phyloP scores from a whole-genome alignment of 2,113 vertebrate genomes.

The Chaetops frenatus region DNA sequence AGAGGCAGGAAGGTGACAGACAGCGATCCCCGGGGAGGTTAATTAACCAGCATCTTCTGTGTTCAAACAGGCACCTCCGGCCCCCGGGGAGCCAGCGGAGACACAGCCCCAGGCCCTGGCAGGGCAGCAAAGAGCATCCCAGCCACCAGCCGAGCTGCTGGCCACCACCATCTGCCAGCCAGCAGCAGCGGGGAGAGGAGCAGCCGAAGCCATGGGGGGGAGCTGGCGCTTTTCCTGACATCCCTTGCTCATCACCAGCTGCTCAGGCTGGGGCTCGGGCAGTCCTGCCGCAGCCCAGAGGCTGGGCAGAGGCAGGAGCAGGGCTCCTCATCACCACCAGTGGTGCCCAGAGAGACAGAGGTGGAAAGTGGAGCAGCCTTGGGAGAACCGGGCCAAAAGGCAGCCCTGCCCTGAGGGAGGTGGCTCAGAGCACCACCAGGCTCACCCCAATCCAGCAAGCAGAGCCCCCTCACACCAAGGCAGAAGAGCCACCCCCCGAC shows the following conservation, averaged over 20 bases:
- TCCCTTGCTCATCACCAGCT: background rate
- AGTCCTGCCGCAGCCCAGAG: background rate
- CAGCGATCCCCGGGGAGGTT: background rate
- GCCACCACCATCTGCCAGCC: slow-evolving; percentile 26
- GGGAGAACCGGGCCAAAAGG: background rate
- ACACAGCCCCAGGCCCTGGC: background rate
- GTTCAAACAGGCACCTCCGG: background rate
- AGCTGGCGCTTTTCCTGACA: background rate
- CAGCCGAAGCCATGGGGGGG: background rate
- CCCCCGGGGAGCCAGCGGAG: background rate
- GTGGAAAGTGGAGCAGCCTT: background rate
- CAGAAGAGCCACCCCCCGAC: background rate
- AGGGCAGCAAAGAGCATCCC: slow-evolving; percentile 23
- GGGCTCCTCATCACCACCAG: background rate
- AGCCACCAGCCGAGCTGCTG: slow-evolving; percentile 32
- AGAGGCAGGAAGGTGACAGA: background rate
- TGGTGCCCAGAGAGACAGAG: rapidly evolving
- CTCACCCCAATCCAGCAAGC: background rate
- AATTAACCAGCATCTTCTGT: background rate
- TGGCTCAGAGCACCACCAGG: rapidly evolving
- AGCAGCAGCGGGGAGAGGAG: background rate
- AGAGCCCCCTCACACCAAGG: background rate
- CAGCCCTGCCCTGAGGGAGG: background rate
- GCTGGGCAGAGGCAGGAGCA: background rate
- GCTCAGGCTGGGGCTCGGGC: background rate